Conservation (phyloP, 2,888 invertebrate genomes). For the Spisula solida region DNA sequence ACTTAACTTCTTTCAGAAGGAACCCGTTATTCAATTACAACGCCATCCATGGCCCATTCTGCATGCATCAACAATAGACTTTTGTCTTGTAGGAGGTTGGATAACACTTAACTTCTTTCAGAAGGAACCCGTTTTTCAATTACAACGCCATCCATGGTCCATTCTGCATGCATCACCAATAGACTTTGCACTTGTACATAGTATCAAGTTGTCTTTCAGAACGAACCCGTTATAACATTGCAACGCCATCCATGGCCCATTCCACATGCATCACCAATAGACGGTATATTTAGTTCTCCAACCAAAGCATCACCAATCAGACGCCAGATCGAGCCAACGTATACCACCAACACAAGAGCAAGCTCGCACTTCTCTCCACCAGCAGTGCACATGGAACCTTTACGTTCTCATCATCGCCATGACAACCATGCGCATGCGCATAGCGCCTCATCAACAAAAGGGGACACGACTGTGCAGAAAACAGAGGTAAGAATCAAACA, state of each 20-base stretch:
- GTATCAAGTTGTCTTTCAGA: too few species aligned
- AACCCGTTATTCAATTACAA: too few species aligned
- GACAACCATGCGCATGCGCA: slow-evolving; percentile 4
- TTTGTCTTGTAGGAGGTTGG: background rate
- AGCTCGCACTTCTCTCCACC: background rate
- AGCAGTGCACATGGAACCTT: background rate
- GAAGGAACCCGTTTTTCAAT: background rate
- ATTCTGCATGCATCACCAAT: slow-evolving; percentile 31
- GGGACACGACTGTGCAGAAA: slow-evolving; percentile 41
- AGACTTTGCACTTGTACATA: too few species aligned
- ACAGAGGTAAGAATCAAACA: slow-evolving; percentile 34
- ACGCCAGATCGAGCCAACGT: background rate
- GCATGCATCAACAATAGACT: too few species aligned
- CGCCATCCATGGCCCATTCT: too few species aligned
- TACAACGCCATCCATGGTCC: background rate
- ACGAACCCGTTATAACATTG: background rate
- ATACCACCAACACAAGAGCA: background rate
- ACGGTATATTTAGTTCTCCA: slow-evolving; percentile 21
- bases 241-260: background rate
- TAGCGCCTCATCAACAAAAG: background rate
- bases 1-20: background rate
- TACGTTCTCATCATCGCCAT: background rate
- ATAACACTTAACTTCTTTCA: background rate
- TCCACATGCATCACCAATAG: slow-evolving; percentile 30
- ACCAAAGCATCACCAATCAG: slow-evolving; percentile 11